Percentiles rank a stretch among this genome's conserved stretches.
Evolutionary conservation across 2,797 vertebrate genomes (phyloP).

Genomic region (Muraenolepis orangiensis): DNA sequence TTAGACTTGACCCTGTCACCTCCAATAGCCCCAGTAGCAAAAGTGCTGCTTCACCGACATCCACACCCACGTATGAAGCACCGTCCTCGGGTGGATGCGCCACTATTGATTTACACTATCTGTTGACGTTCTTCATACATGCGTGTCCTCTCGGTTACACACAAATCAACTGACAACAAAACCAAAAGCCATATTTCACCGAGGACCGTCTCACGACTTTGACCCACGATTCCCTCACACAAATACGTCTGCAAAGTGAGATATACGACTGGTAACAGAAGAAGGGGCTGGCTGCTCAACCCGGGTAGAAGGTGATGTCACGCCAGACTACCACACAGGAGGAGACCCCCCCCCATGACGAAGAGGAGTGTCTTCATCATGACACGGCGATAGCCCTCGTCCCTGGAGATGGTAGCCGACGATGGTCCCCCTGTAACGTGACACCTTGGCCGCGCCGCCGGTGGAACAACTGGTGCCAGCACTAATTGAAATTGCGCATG

Average conservation of each 20-base stretch:
- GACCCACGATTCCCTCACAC: neutral
- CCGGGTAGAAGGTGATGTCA: constrained; percentile 24
- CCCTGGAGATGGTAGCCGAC: constrained; percentile 69
- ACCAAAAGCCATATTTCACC: constrained; percentile 1
- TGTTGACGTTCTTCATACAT: neutral
- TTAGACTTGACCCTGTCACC: neutral
- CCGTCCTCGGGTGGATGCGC: neutral
- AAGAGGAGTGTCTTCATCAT: constrained; percentile 7
- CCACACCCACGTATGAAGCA: neutral
- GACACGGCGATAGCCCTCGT: constrained; percentile 40
- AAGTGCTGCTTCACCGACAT: neutral
- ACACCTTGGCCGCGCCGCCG: constrained; percentile 55
- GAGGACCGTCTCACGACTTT: neutral
- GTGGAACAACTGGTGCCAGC: constrained; percentile 82
- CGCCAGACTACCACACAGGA: constrained; percentile 19
- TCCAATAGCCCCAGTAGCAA: neutral
- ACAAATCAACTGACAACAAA: constrained; percentile 11
- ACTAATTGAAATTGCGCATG: constrained; percentile 86
- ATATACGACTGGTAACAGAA: neutral
- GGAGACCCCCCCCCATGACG: constrained; percentile 29
- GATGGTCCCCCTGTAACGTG: constrained; percentile 64
- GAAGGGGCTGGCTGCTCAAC: constrained; percentile 6
- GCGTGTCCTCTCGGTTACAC: constrained; percentile 4
- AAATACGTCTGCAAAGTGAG: neutral
- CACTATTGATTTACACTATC: constrained; percentile 4